Evolutionary conservation across 2,888 invertebrate genomes (phyloP).

Genomic region (Smittia sp.): DNA sequence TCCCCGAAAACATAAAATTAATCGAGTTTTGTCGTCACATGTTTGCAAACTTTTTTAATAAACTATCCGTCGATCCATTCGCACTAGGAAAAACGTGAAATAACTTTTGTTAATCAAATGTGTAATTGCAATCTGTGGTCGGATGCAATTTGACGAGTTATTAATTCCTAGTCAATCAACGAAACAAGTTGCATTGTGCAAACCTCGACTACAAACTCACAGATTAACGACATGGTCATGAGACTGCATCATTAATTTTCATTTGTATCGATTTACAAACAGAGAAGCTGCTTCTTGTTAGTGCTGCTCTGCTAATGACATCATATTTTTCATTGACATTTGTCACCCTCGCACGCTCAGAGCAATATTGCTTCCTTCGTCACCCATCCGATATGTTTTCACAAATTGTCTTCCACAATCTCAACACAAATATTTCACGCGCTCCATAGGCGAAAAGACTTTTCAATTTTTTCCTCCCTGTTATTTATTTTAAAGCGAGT

Average conservation of each 20-base stretch:
- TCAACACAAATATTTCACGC: slow-evolving; percentile 16
- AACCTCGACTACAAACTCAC: slow-evolving; percentile 14
- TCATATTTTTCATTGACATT: slow-evolving; percentile 38
- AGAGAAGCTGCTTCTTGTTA: background rate
- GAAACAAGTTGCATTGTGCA: slow-evolving; percentile 30
- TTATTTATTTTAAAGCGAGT: background rate
- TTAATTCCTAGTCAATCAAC: slow-evolving; percentile 40
- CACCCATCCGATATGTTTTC: slow-evolving; percentile 11
- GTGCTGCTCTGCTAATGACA: slow-evolving; percentile 35
- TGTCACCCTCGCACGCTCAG: slow-evolving; percentile 14
- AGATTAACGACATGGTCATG: slow-evolving; percentile 9
- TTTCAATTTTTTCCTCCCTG: background rate
- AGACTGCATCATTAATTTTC: slow-evolving; percentile 39
- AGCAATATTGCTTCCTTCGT: slow-evolving; percentile 9
- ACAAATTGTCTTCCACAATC: slow-evolving; percentile 20
- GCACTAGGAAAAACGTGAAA: background rate
- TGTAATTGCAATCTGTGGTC: slow-evolving; percentile 39
- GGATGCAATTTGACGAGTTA: slow-evolving; percentile 39
- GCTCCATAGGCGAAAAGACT: background rate
- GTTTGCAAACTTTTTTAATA: slow-evolving; percentile 31
- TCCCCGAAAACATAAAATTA: too few species aligned
- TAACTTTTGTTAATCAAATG: slow-evolving; percentile 21
- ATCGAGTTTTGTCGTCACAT: background rate
- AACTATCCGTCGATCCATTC: slow-evolving; percentile 17
- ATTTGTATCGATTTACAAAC: slow-evolving; percentile 40